Evolutionary conservation across 2,888 invertebrate species (phyloP).

Genomic region (Folsomia manolachei): DNA sequence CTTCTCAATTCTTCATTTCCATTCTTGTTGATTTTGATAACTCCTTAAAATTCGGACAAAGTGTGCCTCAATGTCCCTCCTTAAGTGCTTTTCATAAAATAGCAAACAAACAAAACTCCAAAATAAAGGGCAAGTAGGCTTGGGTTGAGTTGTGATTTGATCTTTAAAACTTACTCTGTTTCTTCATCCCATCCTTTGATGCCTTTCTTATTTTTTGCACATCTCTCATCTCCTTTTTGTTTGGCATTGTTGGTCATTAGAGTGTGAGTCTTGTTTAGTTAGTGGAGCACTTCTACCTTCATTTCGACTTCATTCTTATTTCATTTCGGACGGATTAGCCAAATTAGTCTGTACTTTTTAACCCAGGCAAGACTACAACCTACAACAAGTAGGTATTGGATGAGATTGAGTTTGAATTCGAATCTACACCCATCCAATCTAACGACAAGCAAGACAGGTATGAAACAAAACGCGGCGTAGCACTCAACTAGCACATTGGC

Average conservation of each 20-base stretch:
- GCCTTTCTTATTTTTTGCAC: too few relatives aligned
- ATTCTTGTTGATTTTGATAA: too few relatives aligned
- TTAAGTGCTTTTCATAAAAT: neutral
- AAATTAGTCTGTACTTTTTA: neutral
- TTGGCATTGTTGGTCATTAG: constrained; percentile 23
- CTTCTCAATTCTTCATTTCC: too few relatives aligned
- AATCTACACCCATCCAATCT: neutral
- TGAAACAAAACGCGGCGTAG: neutral
- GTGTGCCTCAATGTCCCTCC: neutral
- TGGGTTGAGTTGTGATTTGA: too few relatives aligned
- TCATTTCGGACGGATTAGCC: neutral
- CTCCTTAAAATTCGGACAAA: too few relatives aligned
- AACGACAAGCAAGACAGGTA: neutral
- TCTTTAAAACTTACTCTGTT: too few relatives aligned
- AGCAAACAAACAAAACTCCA: neutral
- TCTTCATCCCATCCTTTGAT: too few relatives aligned
- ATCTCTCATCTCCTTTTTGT: neutral
- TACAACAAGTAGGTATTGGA: neutral
- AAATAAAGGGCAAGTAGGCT: neutral
- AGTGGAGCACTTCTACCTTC: constrained; percentile 17
- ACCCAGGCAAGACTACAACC: neutral
- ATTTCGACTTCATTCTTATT: neutral
- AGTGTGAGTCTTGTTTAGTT: constrained; percentile 25
- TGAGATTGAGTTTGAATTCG: neutral
- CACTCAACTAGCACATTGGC: constrained; percentile 41